Evolutionary conservation across 2,888 invertebrate species (phyloP), one percentile per base, ranked within the genome.

Genomic region (Ischnus inquisitorius): DNA sequence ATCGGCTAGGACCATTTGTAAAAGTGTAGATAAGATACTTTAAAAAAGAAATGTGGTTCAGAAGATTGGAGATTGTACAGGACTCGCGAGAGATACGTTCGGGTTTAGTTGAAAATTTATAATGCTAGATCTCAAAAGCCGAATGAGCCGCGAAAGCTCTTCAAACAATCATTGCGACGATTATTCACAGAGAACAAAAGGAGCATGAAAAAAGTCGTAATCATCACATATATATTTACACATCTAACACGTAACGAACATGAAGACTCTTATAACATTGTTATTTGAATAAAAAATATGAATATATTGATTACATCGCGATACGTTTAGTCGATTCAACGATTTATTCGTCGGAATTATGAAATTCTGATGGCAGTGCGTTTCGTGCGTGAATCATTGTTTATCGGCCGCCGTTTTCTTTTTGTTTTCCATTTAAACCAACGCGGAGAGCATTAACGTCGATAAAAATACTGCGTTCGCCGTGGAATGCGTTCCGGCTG

Each of bases 271-370:
- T 89, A 90, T 90, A 88, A 90, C 83, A 88, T 87, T 91, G 91
- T 91, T 91, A 91, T 87, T 88, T 87, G 86, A 91, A 91, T 90
- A 90, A 91, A 83, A 88, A 85, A 88, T 88, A 88, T 84, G 71
- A 87, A 88, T 90, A 88, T 89, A 90, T 90, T 90, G 85, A 90
- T 87, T 87, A 84, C 67, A 64, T 75, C 28, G 60, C 62, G 46
- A 71, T 83, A 51, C 19, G 65, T 62, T 60, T 14, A 46, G 54
- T 57, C 34, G 41, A 19, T 19, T 60, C n/a, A 10, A 46, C 10
- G 19, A 62, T 67, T 46, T 19, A 60, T 74, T 51, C 0, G n/a
- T 16, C 6, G 28, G n/a, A 75, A 41, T 51, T 10, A 8, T 75
- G 51, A 65, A 43, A 60, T 77, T 43, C 54, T n/a, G 46, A 34